phyloP scores from a whole-genome alignment of 2,797 vertebrate species.

The Sebastes taczanowskii region DNA sequence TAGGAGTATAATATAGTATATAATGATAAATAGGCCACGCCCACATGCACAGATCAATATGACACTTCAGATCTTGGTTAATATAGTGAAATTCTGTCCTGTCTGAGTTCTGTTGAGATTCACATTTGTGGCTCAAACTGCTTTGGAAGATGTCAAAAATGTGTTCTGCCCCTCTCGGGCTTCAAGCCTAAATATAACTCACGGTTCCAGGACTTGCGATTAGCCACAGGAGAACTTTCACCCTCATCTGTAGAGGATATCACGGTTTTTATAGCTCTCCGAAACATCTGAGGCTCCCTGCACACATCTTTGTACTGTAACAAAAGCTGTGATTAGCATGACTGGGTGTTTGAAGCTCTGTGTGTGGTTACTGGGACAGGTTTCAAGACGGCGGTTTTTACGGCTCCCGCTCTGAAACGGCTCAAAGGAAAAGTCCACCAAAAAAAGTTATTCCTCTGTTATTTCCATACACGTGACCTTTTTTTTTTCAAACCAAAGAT shows the following conservation, averaged over 20 bases:
- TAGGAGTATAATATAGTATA: no score
- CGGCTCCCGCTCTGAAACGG: not conserved
- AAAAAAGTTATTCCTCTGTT: not conserved
- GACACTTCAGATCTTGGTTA: no score
- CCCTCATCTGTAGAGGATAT: slow-evolving; percentile 6
- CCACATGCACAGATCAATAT: no score
- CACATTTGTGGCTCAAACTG: no score
- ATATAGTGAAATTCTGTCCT: no score
- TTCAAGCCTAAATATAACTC: no score
- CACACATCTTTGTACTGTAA: not conserved
- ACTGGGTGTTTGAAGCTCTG: slow-evolving; percentile 16
- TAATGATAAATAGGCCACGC: no score
- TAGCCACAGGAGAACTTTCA: not conserved
- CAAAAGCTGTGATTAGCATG: slow-evolving; percentile 26
- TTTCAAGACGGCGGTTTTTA: slow-evolving; percentile 11
- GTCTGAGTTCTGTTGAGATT: no score
- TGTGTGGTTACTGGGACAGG: slow-evolving; percentile 1
- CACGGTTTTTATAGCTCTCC: not conserved
- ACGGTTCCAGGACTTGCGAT: not conserved
- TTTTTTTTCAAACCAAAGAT: not conserved
- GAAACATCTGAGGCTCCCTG: not conserved
- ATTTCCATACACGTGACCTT: not conserved
- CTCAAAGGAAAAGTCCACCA: not conserved
- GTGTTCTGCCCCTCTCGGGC: no score
- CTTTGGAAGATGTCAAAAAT: no score